Evolutionary conservation across 2,888 invertebrate genomes (phyloP).

Genomic region (Zygogramma bicolorata): DNA sequence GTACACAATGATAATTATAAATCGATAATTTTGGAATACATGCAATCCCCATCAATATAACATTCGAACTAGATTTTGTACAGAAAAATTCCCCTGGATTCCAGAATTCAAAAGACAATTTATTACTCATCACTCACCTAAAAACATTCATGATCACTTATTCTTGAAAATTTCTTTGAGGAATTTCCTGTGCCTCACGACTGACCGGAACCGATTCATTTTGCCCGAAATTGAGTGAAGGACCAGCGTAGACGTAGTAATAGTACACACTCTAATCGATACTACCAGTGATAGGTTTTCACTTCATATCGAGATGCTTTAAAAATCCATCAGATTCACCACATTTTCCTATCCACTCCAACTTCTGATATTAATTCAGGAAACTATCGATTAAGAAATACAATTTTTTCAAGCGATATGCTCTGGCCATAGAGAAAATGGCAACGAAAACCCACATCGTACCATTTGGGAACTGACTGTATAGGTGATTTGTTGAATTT

Average conservation of each 20-base stretch:
- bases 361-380: neutral
- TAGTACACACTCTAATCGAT: constrained; percentile 57
- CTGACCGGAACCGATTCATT: constrained; percentile 60
- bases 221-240: constrained; percentile 43
- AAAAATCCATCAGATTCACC: neutral
- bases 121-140: constrained; percentile 60
- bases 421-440: too few relatives aligned
- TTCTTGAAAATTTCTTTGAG: constrained; percentile 60
- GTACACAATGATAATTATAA: too few relatives aligned
- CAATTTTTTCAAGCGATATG: constrained; percentile 16
- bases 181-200: constrained; percentile 58
- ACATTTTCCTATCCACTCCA: neutral
- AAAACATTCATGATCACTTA: constrained; percentile 64
- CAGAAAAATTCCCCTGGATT: too few relatives aligned
- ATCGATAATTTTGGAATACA: too few relatives aligned
- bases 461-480: too few relatives aligned
- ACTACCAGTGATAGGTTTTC: constrained; percentile 55
- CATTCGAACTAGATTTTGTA: too few relatives aligned
- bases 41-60: too few relatives aligned
- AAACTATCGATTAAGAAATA: neutral
- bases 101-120: too few relatives aligned
- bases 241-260: constrained; percentile 17
- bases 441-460: too few relatives aligned
- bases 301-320: neutral
- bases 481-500: too few relatives aligned